These are phyloP conservation scores for Theonella swinhoei DNA, from an alignment of 37 sponge, comb jelly and placozoan genomes.

Conservation along the genomic window DNA sequence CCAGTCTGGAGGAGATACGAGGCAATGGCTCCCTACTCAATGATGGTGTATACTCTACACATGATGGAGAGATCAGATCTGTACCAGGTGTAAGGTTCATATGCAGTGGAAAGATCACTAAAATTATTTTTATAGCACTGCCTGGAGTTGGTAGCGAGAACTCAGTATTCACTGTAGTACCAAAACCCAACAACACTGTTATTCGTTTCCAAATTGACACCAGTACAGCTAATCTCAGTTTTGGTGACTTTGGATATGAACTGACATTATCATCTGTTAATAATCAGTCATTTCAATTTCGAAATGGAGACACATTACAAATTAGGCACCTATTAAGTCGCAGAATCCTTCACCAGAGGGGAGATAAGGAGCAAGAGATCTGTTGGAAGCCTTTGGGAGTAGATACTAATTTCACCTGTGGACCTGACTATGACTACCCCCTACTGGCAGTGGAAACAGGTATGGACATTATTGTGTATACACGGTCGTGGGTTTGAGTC, in stretches of 20 bases:
- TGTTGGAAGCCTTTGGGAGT: not conserved
- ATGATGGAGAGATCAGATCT: not conserved
- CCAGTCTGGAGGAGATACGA: not conserved
- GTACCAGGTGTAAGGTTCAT: not conserved
- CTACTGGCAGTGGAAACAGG: not conserved
- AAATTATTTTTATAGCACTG: not conserved
- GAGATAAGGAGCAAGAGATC: not conserved
- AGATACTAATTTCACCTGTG: not conserved
- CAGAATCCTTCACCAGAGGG: not conserved
- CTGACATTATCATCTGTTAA: not conserved
- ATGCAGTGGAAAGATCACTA: not conserved
- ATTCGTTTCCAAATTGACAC: not conserved
- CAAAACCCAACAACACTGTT: too few relatives aligned
- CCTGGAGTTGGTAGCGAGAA: not conserved
- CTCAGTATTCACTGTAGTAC: too few relatives aligned
- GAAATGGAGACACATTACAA: not conserved
- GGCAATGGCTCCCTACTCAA: not conserved
- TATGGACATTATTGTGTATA: not conserved
- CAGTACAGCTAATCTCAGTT: not conserved
- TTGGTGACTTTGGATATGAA: not conserved
- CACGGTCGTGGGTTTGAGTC: too few relatives aligned
- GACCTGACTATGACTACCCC: not conserved
- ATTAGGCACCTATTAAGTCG: not conserved
- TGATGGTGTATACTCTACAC: not conserved
- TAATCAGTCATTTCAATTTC: too few relatives aligned